Conservation (phyloP, 2,888 invertebrate genomes). For the Blastobasis lacticolella region DNA sequence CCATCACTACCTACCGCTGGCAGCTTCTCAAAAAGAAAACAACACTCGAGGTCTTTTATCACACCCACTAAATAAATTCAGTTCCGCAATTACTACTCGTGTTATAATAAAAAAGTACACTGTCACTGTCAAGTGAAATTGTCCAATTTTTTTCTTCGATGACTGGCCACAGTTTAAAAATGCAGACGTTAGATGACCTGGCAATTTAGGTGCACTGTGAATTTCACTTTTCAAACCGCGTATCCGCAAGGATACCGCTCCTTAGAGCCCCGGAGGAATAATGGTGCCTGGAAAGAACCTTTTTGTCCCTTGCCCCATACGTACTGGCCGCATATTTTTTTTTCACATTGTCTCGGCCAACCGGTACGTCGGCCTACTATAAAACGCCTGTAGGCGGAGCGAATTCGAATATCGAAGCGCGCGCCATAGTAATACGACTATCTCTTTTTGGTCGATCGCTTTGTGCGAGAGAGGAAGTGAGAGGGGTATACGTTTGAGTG, state of each 20-base stretch:
- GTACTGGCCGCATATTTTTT: conserved; percentile 41
- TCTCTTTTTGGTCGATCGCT: conserved; percentile 19
- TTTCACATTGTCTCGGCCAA: conserved; percentile 52
- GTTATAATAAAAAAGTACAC: conserved; percentile 29
- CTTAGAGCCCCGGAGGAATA: conserved; percentile 42
- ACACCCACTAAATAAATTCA: conserved; percentile 19
- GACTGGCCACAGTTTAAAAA: conserved; percentile 29
- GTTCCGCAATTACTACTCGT: conserved; percentile 18
- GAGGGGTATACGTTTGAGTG: conserved; percentile 20
- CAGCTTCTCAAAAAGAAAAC: conserved; percentile 16
- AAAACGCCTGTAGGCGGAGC: conserved; percentile 44
- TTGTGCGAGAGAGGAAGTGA: conserved; percentile 17
- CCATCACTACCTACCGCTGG: conserved; percentile 8
- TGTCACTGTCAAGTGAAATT: conserved; percentile 38
- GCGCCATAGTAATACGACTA: conserved; percentile 17
- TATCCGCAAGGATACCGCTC: conserved; percentile 44
- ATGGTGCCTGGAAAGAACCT: conserved; percentile 49
- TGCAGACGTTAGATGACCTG: conserved; percentile 35
- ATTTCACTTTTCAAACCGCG: conserved; percentile 38
- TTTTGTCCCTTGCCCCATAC: conserved; percentile 52
- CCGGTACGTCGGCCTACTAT: conserved; percentile 41
- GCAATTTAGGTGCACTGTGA: conserved; percentile 41
- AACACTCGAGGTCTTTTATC: conserved; percentile 16
- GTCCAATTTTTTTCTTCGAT: conserved; percentile 33
- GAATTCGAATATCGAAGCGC: conserved; percentile 7